Percentiles rank a stretch among this genome's conserved stretches.
These are phyloP conservation scores for Sciurus vulgaris DNA, from an alignment of 2,797 vertebrate species.

Conservation along the genomic window DNA sequence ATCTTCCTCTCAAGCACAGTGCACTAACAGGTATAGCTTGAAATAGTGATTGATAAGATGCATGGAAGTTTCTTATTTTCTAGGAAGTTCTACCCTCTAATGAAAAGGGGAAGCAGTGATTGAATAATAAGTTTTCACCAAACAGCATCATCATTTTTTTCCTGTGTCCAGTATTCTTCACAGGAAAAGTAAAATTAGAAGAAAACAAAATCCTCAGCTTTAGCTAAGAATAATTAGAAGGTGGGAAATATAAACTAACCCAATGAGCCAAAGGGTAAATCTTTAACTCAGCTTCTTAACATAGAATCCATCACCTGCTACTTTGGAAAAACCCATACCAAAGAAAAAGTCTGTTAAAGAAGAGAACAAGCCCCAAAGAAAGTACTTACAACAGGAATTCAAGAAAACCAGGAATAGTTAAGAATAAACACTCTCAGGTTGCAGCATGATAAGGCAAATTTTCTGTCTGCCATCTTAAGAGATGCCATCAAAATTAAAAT, in stretches of 20 bases:
- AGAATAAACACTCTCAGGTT: not conserved
- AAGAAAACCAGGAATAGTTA: not conserved
- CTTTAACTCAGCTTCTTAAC: not conserved
- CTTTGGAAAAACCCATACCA: not conserved
- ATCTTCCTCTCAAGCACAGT: not conserved
- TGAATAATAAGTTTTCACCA: not conserved
- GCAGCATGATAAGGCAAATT: not conserved
- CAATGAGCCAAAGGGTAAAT: not conserved
- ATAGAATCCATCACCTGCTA: not conserved
- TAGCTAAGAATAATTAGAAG: conserved; percentile 5
- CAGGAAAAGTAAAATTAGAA: not conserved
- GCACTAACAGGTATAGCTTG: not conserved
- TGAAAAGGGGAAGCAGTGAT: not conserved
- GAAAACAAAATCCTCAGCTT: not conserved
- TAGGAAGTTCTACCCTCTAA: not conserved
- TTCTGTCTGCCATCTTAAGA: not conserved
- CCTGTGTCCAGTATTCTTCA: not conserved
- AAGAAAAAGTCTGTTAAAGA: not conserved
- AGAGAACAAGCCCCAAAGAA: not conserved
- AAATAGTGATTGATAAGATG: not conserved
- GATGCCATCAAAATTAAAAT: not conserved
- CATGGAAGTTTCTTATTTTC: not conserved
- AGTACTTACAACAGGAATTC: not conserved
- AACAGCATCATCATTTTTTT: not conserved
- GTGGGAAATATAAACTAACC: not conserved